phyloP scores from a whole-genome alignment of 2,113 vertebrate genomes.

The Bostrychus sinensis region DNA sequence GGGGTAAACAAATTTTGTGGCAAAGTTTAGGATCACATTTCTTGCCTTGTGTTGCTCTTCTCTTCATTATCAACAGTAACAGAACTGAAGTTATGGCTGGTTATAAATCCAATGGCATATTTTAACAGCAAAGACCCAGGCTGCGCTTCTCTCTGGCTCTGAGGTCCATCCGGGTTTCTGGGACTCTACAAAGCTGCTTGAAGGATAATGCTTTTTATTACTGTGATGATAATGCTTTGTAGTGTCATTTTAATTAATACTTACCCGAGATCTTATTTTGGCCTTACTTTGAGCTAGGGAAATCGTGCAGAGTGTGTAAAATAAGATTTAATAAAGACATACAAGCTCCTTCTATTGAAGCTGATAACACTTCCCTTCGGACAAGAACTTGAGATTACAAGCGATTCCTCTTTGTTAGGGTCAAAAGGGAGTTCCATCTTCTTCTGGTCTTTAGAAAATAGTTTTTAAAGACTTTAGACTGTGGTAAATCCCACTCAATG shows the following conservation, averaged over 20 bases:
- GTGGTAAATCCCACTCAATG: slow-evolving; percentile 7
- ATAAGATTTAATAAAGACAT: slow-evolving; percentile 39
- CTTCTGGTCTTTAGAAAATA: neutral
- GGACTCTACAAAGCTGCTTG: slow-evolving; percentile 30
- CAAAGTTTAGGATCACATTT: neutral
- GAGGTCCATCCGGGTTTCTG: slow-evolving; percentile 25
- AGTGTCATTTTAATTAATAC: slow-evolving; percentile 59
- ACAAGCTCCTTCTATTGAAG: slow-evolving; percentile 12
- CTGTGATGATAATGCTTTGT: slow-evolving; percentile 37
- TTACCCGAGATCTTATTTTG: slow-evolving; percentile 41
- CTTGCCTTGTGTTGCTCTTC: neutral
- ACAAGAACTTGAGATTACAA: slow-evolving; percentile 33
- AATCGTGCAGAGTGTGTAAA: slow-evolving; percentile 29
- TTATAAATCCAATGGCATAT: neutral
- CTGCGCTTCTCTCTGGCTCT: slow-evolving; percentile 22
- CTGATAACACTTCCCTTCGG: slow-evolving; percentile 17
- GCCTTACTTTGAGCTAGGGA: slow-evolving; percentile 31
- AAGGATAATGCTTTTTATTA: slow-evolving; percentile 45
- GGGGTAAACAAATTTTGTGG: neutral
- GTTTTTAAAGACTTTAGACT: neutral
- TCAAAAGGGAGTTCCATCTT: slow-evolving; percentile 13
- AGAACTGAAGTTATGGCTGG: neutral
- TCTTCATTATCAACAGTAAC: neutral
- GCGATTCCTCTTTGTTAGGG: slow-evolving; percentile 16
- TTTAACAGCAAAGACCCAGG: neutral